Conservation (phyloP, 2,888 invertebrate species). For the Biston betularia region DNA sequence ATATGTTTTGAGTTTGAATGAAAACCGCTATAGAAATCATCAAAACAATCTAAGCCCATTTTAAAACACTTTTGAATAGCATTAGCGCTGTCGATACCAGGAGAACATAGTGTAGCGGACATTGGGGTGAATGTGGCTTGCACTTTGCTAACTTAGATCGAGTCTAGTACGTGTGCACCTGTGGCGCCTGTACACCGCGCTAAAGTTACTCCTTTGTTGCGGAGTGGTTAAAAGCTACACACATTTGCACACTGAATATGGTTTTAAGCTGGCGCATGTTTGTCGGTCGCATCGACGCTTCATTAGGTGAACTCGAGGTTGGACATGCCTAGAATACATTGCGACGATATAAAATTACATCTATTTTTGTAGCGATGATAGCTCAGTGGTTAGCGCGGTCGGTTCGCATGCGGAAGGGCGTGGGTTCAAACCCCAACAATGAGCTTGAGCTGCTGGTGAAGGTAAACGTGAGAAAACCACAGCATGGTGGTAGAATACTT, state of each 20-base stretch:
- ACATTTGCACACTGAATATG: background rate
- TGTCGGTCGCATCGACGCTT: slow-evolving; percentile 10
- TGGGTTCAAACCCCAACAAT: too few species aligned
- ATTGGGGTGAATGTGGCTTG: slow-evolving; percentile 23
- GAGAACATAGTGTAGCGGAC: slow-evolving; percentile 35
- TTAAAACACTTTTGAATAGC: slow-evolving; percentile 36
- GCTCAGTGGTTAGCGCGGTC: too few species aligned
- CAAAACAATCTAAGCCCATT: slow-evolving; percentile 4
- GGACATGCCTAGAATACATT: background rate
- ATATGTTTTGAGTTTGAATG: too few species aligned
- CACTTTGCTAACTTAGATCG: slow-evolving; percentile 35
- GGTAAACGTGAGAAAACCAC: too few species aligned
- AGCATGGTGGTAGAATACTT: too few species aligned
- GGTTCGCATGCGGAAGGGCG: too few species aligned
- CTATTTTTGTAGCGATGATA: too few species aligned
- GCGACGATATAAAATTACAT: background rate
- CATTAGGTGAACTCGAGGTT: slow-evolving; percentile 15
- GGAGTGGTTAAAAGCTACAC: background rate
- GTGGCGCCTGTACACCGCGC: slow-evolving; percentile 9
- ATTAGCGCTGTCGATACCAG: slow-evolving; percentile 42
- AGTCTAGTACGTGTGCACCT: slow-evolving; percentile 35
- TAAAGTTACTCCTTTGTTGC: background rate
- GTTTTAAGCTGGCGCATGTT: slow-evolving; percentile 2
- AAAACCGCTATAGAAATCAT: background rate
- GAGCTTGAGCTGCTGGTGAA: too few species aligned